Conservation (phyloP, 2,888 invertebrate genomes). For the Xestobium rufovillosum region DNA sequence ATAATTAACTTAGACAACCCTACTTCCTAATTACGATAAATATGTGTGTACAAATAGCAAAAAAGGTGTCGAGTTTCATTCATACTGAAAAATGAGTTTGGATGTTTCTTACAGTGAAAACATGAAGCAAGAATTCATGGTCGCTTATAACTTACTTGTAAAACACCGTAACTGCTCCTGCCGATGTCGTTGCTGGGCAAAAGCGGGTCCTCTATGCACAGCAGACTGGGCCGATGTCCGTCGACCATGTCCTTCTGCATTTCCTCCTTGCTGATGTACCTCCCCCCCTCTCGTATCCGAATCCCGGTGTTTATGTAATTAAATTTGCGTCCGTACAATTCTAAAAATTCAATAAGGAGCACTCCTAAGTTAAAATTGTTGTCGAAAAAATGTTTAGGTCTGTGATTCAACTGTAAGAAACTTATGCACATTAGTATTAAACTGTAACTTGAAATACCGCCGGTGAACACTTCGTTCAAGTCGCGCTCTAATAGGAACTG, state of each 20-base stretch:
- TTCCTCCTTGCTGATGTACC: constrained; percentile 91
- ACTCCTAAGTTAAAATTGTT: constrained; percentile 74
- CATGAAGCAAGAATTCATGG: too few relatives aligned
- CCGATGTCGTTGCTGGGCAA: constrained; percentile 97
- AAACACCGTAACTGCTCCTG: constrained; percentile 89
- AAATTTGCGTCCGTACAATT: constrained; percentile 93
- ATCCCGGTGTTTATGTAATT: constrained; percentile 94
- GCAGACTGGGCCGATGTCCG: constrained; percentile 85
- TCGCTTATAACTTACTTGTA: constrained; percentile 66
- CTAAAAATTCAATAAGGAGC: constrained; percentile 92
- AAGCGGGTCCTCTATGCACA: constrained; percentile 97
- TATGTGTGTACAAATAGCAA: too few relatives aligned
- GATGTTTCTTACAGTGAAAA: too few relatives aligned
- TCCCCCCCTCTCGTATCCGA: constrained; percentile 85
- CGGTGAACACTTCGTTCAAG: constrained; percentile 98
- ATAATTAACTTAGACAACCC: too few relatives aligned
- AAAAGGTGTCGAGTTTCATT: too few relatives aligned
- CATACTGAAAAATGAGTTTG: too few relatives aligned
- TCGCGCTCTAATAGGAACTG: constrained; percentile 97
- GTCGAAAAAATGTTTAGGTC: constrained; percentile 47
- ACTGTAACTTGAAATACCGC: constrained; percentile 98
- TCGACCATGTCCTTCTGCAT: constrained; percentile 89
- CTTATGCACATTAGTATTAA: constrained; percentile 97
- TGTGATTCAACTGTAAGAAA: constrained; percentile 88
- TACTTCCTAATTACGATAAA: too few relatives aligned